Evolutionary conservation across 2,888 invertebrate genomes (phyloP).

Genomic region (Caenorhabditis doughertyi): DNA sequence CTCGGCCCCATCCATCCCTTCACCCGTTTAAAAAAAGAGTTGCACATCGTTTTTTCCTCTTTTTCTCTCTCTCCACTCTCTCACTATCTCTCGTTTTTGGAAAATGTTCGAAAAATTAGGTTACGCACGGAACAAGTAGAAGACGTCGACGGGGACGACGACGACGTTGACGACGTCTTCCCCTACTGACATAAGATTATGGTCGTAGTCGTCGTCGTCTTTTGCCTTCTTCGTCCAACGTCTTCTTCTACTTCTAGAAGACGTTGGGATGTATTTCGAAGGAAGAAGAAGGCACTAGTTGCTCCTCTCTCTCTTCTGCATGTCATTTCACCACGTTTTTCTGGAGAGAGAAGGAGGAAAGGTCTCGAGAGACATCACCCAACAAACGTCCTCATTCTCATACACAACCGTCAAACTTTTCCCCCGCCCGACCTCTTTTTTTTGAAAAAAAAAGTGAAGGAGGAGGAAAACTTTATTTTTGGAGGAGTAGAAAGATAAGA

Average conservation of each 20-base stretch:
- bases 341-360: not conserved
- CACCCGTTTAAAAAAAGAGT: not conserved
- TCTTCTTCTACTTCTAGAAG: not conserved
- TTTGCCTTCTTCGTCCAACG: too few species aligned
- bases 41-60: not conserved
- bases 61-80: not conserved
- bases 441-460: too few species aligned
- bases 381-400: constrained; percentile 21
- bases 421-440: too few species aligned
- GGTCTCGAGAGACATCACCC: constrained; percentile 63
- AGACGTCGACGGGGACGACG: constrained; percentile 20
- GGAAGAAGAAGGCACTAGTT: constrained; percentile 33
- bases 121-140: constrained; percentile 25
- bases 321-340: constrained; percentile 66
- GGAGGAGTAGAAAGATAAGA: too few species aligned
- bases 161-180: constrained; percentile 30
- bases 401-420: constrained; percentile 30
- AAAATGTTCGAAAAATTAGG: constrained; percentile 65
- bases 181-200: constrained; percentile 53
- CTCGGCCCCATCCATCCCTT: too few species aligned
- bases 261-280: constrained; percentile 24
- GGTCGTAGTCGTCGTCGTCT: constrained; percentile 24
- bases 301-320: constrained; percentile 34
- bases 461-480: not conserved
- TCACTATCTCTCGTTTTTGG: constrained; percentile 32